Base-by-base conservation (phyloP, 2,797 vertebrate genomes). In the Muscicapa comitata region DNA sequence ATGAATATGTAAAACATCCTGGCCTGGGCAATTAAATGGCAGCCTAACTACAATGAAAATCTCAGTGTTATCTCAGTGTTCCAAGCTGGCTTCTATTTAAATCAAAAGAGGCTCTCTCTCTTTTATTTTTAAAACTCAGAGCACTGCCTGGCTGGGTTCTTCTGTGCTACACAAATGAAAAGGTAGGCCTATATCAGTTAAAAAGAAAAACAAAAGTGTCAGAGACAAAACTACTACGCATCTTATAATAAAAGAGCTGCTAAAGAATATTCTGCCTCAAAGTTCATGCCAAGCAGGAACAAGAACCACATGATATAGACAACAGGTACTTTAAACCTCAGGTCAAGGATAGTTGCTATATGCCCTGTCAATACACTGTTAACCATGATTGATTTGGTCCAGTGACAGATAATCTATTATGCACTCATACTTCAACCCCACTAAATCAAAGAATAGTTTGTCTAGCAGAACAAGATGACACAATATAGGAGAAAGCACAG, bases 371-470 rank as follows among this genome's bases (percentile, higher is more conserved):
- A 95, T 92, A 95, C 66, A 82, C 87, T 58, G 88, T 86, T 96
- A 96, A 86, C 68, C 42, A 55, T 86, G 88, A 96, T 82, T 91
- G 94, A 95, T 94, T 93, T 80, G 88, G 47, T 78, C 79, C 87
- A 82, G 78, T 82, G 94, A 92, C 90, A 95, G 88, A 94, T 94
- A 91, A 97, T 96, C 89, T 79, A 89, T 96, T 94, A 93, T 58
- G 61, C 72, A 83, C 51, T 91, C 90, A 77, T 91, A 93, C 79
- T 91, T 76, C 90, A 90, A 71, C n/a, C 14, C 45, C 76, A 91
- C 86, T 96, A 96, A 94, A 96, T 91, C 88, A 96, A 94, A 94
- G 82, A 61, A 63, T 6, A 77, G 86, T 82, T 93, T 95, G 89
- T 90, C 84, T 71, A 88, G 63, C 51, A 96, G 90, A 94, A 80